These are phyloP conservation scores for Elegia similella DNA, from an alignment of 2,888 invertebrate species.

Conservation along the genomic window DNA sequence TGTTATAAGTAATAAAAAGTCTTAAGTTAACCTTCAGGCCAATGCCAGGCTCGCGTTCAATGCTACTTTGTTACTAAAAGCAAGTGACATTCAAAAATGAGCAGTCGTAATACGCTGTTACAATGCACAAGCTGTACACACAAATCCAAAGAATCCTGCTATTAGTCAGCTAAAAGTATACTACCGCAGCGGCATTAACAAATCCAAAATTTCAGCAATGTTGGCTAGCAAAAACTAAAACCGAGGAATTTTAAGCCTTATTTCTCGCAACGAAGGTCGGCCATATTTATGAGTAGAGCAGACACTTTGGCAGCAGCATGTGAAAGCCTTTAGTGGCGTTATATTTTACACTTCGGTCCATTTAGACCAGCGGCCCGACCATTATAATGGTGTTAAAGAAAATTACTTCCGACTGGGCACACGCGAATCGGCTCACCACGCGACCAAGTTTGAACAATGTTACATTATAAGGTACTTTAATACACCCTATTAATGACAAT, in stretches of 20 bases:
- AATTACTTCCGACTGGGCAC: slow-evolving; percentile 58
- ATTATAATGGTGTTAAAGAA: slow-evolving; percentile 51
- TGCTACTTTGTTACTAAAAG: slow-evolving; percentile 1
- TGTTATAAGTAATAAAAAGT: slow-evolving; percentile 9
- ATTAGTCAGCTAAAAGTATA: slow-evolving; percentile 13
- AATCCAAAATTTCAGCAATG: slow-evolving; percentile 12
- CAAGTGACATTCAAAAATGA: not conserved
- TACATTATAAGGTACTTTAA: slow-evolving; percentile 11
- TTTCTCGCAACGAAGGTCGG: slow-evolving; percentile 10
- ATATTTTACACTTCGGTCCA: slow-evolving; percentile 47
- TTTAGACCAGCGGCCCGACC: slow-evolving; percentile 43
- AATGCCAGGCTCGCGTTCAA: slow-evolving; percentile 5
- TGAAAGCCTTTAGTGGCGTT: slow-evolving; percentile 34
- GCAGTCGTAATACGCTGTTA: not conserved
- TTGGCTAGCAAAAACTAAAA: slow-evolving; percentile 9
- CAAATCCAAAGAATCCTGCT: slow-evolving; percentile 8
- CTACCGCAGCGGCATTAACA: slow-evolving; percentile 4
- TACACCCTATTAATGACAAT: slow-evolving; percentile 10
- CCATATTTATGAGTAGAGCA: slow-evolving; percentile 15
- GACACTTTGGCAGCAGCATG: slow-evolving; percentile 20
- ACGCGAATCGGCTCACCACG: slow-evolving; percentile 46
- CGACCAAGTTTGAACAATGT: slow-evolving; percentile 24
- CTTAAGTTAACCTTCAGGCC: not conserved
- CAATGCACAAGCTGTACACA: not conserved
- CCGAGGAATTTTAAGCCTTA: slow-evolving; percentile 13